phyloP scores from a whole-genome alignment of 1,140 invertebrate genomes.

The Penaeus chinensis region DNA sequence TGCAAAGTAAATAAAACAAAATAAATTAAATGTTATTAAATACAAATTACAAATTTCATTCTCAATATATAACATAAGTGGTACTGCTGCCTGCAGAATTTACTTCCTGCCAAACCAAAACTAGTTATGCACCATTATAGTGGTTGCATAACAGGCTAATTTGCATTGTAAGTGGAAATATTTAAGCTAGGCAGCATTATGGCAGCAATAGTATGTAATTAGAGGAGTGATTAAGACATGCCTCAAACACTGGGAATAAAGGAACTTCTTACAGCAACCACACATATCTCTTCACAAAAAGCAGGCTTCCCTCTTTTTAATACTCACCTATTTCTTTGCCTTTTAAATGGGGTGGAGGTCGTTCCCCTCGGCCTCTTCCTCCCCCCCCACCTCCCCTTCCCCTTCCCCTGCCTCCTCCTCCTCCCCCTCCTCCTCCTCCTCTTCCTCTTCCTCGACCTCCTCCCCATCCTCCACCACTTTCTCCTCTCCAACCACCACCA shows the following conservation, averaged over 20 bases:
- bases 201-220: too few relatives aligned
- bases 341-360: slow-evolving; percentile 20
- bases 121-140: too few relatives aligned
- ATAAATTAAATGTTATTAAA: too few relatives aligned
- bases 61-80: too few relatives aligned
- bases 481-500: background rate
- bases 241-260: background rate
- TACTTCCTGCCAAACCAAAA: too few relatives aligned
- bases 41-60: too few relatives aligned
- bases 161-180: too few relatives aligned
- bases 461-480: background rate
- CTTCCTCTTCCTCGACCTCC: background rate
- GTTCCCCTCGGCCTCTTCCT: background rate
- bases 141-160: too few relatives aligned
- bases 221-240: too few relatives aligned
- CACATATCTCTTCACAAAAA: background rate
- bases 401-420: background rate
- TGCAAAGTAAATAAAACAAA: too few relatives aligned
- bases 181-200: too few relatives aligned
- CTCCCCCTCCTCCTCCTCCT: background rate
- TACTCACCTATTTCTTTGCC: slow-evolving; percentile 43
- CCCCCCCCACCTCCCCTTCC: background rate
- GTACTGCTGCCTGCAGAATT: too few relatives aligned
- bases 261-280: background rate
- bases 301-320: background rate